Evolutionary conservation across 2,797 vertebrate species (phyloP), one percentile per base, ranked within the genome.

Genomic region (Hydrocynus forskahlii): DNA sequence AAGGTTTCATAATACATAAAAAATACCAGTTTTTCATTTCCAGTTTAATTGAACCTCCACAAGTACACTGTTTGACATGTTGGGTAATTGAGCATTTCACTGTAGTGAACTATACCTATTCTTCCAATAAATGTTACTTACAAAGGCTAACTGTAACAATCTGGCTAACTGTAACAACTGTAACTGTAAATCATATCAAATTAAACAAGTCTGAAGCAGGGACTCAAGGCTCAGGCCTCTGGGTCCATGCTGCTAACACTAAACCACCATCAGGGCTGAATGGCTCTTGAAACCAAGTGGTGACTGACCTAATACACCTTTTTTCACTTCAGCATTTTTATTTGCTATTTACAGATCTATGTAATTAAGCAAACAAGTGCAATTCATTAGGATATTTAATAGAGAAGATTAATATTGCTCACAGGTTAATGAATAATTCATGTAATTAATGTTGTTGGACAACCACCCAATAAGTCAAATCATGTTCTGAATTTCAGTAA

Each of bases 61-160:
- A 85, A 74, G 75, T 29, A 73, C 63, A 50, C 75, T 67, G 71
- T 88, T 88, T 83, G 82, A 87, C 75, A 25, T 60, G 74, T 75
- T 59, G 75, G 62, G 84, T 81, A 86, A 81, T 87, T 86, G 78
- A 75, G 52, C 81, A 9, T 55, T 23, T 17, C 48, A 55, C 16
- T 79, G 54, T 35, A 78, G 35, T 43, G 25, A 50, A 70, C 64
- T 73, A 38, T 50, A 62, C 23, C 80, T 82, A 84, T 77, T 83
- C 85, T 86, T 85, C 75, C 78, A 79, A 59, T 82, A 84, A 85
- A 54, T 63, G 60, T 55, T 12, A 62, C 29, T 55, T 50, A 66
- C 12, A 38, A 29, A 76, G 25, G 16, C 43, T 29, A 3, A 29
- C 29, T 68, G n/a, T n/a, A n/a, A n/a, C n/a, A n/a, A n/a, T n/a